phyloP scores from a whole-genome alignment of 2,888 invertebrate species.

The Gryllus longicercus region DNA sequence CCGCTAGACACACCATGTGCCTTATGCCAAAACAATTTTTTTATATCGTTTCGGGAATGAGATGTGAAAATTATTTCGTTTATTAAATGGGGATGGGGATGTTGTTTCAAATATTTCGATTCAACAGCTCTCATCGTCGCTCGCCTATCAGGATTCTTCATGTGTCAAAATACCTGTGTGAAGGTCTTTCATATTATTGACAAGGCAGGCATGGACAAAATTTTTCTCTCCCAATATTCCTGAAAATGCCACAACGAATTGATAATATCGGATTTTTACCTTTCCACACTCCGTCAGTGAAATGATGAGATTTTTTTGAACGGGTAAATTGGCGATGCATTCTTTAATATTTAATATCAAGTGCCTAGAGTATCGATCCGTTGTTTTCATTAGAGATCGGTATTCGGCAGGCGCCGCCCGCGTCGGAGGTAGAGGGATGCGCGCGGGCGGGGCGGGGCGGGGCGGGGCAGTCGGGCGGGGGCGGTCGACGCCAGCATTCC shows the following conservation, averaged over 20 bases:
- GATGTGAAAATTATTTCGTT: no score
- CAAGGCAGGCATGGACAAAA: no score
- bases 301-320: constrained; percentile 7
- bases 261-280: neutral
- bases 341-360: neutral
- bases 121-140: no score
- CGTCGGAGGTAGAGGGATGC: neutral
- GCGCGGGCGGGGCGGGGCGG: neutral
- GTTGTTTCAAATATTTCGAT: no score
- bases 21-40: no score
- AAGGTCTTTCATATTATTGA: no score
- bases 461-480: neutral
- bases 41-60: no score
- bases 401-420: neutral
- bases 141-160: no score
- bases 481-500: neutral
- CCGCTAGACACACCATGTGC: no score
- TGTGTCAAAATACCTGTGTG: no score
- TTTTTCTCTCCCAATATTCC: neutral
- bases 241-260: neutral
- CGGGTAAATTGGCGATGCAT: neutral
- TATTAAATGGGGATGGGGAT: no score
- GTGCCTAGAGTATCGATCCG: neutral
- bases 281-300: neutral
- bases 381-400: neutral